A percentile compares a stretch with the other conserved stretches of the same genome.
Evolutionary conservation across 2,888 invertebrate genomes (phyloP).

Genomic region (Saturnia japonica): DNA sequence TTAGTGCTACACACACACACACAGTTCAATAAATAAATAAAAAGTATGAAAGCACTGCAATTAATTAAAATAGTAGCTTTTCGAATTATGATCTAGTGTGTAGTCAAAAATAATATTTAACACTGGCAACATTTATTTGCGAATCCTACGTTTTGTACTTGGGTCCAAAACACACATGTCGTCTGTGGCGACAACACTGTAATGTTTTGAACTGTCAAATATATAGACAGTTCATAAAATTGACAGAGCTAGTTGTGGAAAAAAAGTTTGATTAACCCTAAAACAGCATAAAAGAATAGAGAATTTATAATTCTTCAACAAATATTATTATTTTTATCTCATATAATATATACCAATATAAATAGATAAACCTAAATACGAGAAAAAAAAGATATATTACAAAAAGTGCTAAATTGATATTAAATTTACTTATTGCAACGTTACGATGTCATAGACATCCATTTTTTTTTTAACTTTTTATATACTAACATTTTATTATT

Average conservation of each 20-base stretch:
- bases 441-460: conserved; percentile 59
- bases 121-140: conserved; percentile 13
- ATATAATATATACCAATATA: conserved; percentile 6
- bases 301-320: conserved; percentile 12
- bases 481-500: conserved; percentile 38
- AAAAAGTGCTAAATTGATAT: conserved; percentile 26
- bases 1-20: neutral
- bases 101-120: conserved; percentile 13
- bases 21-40: neutral
- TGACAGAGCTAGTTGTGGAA: neutral
- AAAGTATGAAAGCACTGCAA: neutral
- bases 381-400: conserved; percentile 26
- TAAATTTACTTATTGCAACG: conserved; percentile 69
- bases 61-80: neutral
- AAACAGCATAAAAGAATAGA: neutral
- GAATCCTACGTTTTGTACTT: conserved; percentile 20
- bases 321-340: neutral
- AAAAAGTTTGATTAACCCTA: conserved; percentile 1
- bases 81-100: conserved; percentile 5
- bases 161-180: conserved; percentile 9
- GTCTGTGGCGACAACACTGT: conserved; percentile 9
- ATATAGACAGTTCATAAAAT: neutral
- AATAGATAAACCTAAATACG: conserved; percentile 6
- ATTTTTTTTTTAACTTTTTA: conserved; percentile 38
- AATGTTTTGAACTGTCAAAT: conserved; percentile 1